Percentiles rank a stretch among this genome's conserved stretches.
Conservation (phyloP, 2,113 vertebrate genomes). For the Charina bottae region DNA sequence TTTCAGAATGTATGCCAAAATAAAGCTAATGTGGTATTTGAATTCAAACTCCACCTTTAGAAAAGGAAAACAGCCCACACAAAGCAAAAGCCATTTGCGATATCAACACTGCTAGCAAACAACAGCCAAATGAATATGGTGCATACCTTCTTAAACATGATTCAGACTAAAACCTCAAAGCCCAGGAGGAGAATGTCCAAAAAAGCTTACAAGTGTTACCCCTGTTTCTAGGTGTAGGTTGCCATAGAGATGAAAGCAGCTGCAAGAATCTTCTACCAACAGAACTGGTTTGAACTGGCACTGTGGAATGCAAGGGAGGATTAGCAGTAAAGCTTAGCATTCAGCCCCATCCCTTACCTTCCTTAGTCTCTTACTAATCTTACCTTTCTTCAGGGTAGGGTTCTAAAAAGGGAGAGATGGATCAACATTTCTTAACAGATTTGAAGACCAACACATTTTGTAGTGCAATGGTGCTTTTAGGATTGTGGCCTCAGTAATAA, state of each 20-base stretch:
- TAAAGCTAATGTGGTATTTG: not conserved
- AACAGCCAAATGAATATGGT: not conserved
- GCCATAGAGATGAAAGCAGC: slow-evolving; percentile 8
- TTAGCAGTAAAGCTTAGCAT: not conserved
- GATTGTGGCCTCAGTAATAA: not conserved
- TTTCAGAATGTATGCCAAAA: not conserved
- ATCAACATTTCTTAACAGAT: not conserved
- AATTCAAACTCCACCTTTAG: not conserved
- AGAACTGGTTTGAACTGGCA: slow-evolving; percentile 4
- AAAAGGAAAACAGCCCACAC: not conserved
- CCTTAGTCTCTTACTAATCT: not conserved
- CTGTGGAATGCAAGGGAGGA: not conserved
- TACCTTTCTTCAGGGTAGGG: not conserved
- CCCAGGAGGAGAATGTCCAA: not conserved
- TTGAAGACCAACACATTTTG: not conserved
- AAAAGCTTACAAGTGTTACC: not conserved
- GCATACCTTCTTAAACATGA: not conserved
- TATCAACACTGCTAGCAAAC: not conserved
- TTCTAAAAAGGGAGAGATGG: not conserved
- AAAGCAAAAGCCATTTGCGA: not conserved
- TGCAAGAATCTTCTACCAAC: not conserved
- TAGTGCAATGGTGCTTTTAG: not conserved
- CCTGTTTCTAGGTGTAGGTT: not conserved
- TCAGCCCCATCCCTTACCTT: not conserved
- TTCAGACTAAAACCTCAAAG: not conserved